Evolutionary conservation across 1,140 invertebrate species (phyloP), one percentile per base, ranked within the genome.

Genomic region (Lasioglossum albipes): DNA sequence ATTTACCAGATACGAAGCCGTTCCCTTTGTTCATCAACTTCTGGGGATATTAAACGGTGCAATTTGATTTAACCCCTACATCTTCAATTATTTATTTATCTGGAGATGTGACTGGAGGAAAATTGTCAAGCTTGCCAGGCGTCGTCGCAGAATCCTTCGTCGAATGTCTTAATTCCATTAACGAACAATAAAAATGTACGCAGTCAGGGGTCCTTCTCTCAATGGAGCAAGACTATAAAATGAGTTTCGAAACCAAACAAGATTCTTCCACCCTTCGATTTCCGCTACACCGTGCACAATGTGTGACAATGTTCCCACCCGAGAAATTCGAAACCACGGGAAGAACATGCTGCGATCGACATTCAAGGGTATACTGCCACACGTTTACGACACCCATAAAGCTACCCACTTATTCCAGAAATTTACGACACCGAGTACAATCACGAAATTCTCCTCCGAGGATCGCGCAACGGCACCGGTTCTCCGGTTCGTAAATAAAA

Each of bases 381-480:
- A 20, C 57, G n/a, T 59, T 59, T 59, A 59, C 57, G 57, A 59
- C 57, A n/a, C 6, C 57, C 20, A n/a, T 59, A 59, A 59, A 59
- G 57, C 57, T 59, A n/a, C 57, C 57, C 57, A 59, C 57, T 59
- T 59, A 59, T 59, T n/a, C 57, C 57, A 59, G 57, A 59, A 59
- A 59, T 59, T 59, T 59, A 59, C 57, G 57, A 59, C 57, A 59
- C 20, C 57, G 18, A 6, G 20, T 7, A n/a, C n/a, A n/a, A 59
- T 59, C 57, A 59, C 57, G 57, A 9, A 36, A n/a, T 59, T n/a
- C 57, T 20, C 57, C 7, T n/a, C 7, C 2, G 20, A 9, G 57
- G 20, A n/a, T n/a, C 20, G 57, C 57, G 57, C 57, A 59, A 59
- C 57, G 57, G n/a, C 57, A 22, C 57, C n/a, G 57, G 18, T 59